phyloP scores from a whole-genome alignment of 2,797 vertebrate genomes.

The Artibeus lituratus region DNA sequence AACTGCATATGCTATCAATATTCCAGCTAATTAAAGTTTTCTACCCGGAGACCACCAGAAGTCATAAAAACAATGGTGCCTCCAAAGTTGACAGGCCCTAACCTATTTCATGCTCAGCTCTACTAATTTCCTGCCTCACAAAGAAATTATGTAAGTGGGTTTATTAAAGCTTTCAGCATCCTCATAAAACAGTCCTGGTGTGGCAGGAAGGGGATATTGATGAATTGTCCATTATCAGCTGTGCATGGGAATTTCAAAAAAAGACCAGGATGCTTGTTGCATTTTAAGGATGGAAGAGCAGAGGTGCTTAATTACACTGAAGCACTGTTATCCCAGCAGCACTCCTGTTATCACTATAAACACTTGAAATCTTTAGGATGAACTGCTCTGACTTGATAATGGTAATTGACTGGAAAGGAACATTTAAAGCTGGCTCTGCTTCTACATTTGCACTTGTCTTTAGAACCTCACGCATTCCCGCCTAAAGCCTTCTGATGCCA shows the following conservation, averaged over 20 bases:
- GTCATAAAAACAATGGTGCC: constrained; percentile 40
- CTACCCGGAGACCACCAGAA: neutral
- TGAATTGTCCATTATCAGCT: neutral
- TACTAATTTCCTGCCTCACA: constrained; percentile 36
- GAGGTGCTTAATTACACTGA: constrained; percentile 65
- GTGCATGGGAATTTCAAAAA: neutral
- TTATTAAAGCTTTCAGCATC: neutral
- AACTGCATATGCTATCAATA: constrained; percentile 58
- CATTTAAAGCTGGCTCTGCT: constrained; percentile 57
- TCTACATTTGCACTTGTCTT: neutral
- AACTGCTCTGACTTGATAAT: constrained; percentile 65
- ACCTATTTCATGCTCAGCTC: neutral
- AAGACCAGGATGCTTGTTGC: constrained; percentile 18
- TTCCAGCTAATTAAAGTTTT: constrained; percentile 57
- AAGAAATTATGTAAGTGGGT: constrained; percentile 49
- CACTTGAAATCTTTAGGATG: constrained; percentile 67
- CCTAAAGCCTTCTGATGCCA: neutral
- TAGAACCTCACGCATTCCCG: neutral
- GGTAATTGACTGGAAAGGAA: constrained; percentile 62
- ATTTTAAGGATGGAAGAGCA: constrained; percentile 27
- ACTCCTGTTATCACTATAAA: constrained; percentile 63
- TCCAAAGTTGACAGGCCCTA: neutral
- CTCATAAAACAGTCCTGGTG: neutral
- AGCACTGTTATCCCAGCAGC: constrained; percentile 66
- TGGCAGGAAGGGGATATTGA: constrained; percentile 48